Evolutionary conservation across 2,888 invertebrate genomes (phyloP).

Genomic region (Disparrhopalites patrizii): DNA sequence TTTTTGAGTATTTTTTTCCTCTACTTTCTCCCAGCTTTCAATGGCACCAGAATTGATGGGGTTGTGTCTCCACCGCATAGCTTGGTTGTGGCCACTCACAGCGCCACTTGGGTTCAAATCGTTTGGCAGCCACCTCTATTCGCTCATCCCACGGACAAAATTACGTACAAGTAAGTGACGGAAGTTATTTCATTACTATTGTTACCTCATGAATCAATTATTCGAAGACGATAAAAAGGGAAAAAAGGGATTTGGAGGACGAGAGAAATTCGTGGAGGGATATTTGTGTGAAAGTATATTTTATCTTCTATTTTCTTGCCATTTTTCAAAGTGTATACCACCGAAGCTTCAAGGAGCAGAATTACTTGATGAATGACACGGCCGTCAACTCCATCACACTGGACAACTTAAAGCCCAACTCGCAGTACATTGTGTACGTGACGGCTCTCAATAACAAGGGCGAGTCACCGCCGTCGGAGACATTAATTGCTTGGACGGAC

Average conservation of each 20-base stretch:
- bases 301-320: not conserved
- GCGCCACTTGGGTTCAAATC: slow-evolving; percentile 75
- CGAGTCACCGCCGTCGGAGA: slow-evolving; percentile 73
- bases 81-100: slow-evolving; percentile 70
- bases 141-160: slow-evolving; percentile 71
- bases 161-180: slow-evolving; percentile 64
- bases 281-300: not conserved
- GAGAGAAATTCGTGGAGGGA: not conserved
- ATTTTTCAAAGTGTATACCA: slow-evolving; percentile 61
- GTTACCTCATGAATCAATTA: not conserved
- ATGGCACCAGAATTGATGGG: slow-evolving; percentile 58
- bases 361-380: slow-evolving; percentile 60
- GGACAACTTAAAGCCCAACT: slow-evolving; percentile 69
- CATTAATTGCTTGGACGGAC: slow-evolving; percentile 79
- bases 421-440: slow-evolving; percentile 76
- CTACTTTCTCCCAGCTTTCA: slow-evolving; percentile 49
- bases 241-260: not conserved
- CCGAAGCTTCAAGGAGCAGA: slow-evolving; percentile 63
- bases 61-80: slow-evolving; percentile 79
- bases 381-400: slow-evolving; percentile 68
- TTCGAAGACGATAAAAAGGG: too few species aligned
- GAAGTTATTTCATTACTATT: not conserved
- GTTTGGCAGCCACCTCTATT: slow-evolving; percentile 82
- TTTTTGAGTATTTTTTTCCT: not conserved
- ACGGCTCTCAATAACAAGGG: slow-evolving; percentile 63